Evolutionary conservation across 2,113 vertebrate genomes (phyloP), one percentile per base, ranked within the genome.

Genomic region (Salvelinus sp.): DNA sequence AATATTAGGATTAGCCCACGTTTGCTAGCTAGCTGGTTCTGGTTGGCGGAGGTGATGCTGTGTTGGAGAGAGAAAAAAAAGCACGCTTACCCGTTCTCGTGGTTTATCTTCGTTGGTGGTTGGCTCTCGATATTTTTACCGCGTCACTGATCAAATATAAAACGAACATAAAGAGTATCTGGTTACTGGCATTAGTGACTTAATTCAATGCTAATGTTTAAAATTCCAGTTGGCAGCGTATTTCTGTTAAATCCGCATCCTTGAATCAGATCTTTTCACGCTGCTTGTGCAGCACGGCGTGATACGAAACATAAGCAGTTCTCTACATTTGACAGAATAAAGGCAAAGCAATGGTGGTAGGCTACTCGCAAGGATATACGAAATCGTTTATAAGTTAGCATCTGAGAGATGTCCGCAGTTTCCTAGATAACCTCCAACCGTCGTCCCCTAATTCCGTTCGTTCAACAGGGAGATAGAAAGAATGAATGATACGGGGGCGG

Each of bases 191-290:
- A 83, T 76, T 75, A 44, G 75, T 79, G 71, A 82, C 76, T 76
- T 33, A 48, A 88, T 82, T 86, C 69, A 62, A 80, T 67, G 33
- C 16, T 79, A 77, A 82, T 47, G 82, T 77, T 44, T 68, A 57
- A 77, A 77, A 77, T 88, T 81, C 89, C 88, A 90, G 85, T 85
- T 88, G 85, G 79, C 80, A 18, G 73, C 25, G 84, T 74, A 68
- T 86, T 60, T 80, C 79, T 73, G 77, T 87, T 89, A 86, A 79
- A 87, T 91, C 90, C 88, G 91, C 88, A 90, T 92, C 90, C 81
- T 87, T 67, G 76, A 79, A 72, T 78, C 47, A 3, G 3, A 16
- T 1, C 1, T 71, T 73, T 70, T 57, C 87, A 78, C 79, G 81
- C 85, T 85, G 83, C 85, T 78, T 69, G 75, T 81, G 83, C 85